Conservation (phyloP, 2,888 invertebrate genomes). For the Spisula solida region DNA sequence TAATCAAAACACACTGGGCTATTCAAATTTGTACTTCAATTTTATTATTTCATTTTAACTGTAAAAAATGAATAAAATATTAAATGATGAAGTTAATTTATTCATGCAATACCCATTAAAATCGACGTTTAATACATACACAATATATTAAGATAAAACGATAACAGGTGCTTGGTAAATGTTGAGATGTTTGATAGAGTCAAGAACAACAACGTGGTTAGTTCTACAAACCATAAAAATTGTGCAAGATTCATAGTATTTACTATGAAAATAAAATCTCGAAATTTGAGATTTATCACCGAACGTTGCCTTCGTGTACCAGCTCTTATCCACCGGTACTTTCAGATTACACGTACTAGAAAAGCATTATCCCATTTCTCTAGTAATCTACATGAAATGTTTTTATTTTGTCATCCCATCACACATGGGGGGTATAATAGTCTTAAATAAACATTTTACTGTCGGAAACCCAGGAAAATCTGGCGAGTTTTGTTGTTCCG, state of each 20-base stretch:
- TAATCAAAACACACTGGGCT: too few relatives aligned
- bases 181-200: not conserved
- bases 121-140: not conserved
- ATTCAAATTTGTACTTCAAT: too few relatives aligned
- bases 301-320: conserved; percentile 39
- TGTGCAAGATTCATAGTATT: conserved; percentile 43
- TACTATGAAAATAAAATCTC: conserved; percentile 51
- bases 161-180: conserved; percentile 5
- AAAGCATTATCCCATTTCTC: conserved; percentile 39
- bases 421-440: conserved; percentile 67
- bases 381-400: conserved; percentile 60
- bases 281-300: conserved; percentile 50
- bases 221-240: not conserved
- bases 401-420: conserved; percentile 64
- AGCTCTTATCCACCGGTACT: conserved; percentile 15
- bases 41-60: too few relatives aligned
- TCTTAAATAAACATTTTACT: conserved; percentile 68
- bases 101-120: too few relatives aligned
- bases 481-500: conserved; percentile 63
- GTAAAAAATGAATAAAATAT: too few relatives aligned
- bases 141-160: not conserved
- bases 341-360: conserved; percentile 37
- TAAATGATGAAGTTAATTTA: too few relatives aligned
- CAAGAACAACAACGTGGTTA: not conserved
- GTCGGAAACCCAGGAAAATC: conserved; percentile 66